Conservation (phyloP, 2,113 vertebrate species). For the Paramormyrops kingsleyae region DNA sequence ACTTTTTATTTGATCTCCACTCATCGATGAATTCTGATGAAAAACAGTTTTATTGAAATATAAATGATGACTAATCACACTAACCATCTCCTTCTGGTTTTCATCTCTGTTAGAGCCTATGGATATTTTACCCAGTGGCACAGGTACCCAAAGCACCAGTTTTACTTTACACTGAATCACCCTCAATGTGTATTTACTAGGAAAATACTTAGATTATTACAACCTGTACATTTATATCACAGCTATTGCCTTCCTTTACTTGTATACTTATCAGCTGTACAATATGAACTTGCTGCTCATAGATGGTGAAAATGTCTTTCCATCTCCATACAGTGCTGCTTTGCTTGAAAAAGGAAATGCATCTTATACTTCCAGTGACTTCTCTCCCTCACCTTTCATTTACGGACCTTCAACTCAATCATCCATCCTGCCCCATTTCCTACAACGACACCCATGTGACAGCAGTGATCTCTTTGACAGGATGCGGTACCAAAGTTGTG, state of each 20-base stretch:
- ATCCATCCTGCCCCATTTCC: conserved; percentile 46
- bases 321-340: conserved; percentile 41
- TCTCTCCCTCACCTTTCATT: conserved; percentile 40
- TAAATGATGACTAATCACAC: background rate
- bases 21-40: background rate
- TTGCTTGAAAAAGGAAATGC: conserved; percentile 47
- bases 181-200: background rate
- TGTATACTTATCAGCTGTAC: background rate
- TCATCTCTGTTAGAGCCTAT: conserved; percentile 42
- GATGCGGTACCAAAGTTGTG: conserved; percentile 56
- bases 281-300: background rate
- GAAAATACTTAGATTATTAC: background rate
- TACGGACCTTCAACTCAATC: conserved; percentile 52
- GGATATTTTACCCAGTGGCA: conserved; percentile 45
- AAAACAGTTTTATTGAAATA: conserved; percentile 3
- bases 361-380: conserved; percentile 45
- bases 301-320: background rate
- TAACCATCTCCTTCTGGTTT: background rate
- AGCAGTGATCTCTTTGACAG: conserved; percentile 39
- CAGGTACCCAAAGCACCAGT: conserved; percentile 37
- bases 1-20: background rate
- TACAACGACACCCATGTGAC: conserved; percentile 53
- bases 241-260: background rate
- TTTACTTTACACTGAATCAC: background rate
- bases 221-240: background rate